A percentile compares a stretch with the other conserved stretches of the same genome.
phyloP scores from a whole-genome alignment of 2,797 vertebrate genomes.

The Protonibea diacanthus region DNA sequence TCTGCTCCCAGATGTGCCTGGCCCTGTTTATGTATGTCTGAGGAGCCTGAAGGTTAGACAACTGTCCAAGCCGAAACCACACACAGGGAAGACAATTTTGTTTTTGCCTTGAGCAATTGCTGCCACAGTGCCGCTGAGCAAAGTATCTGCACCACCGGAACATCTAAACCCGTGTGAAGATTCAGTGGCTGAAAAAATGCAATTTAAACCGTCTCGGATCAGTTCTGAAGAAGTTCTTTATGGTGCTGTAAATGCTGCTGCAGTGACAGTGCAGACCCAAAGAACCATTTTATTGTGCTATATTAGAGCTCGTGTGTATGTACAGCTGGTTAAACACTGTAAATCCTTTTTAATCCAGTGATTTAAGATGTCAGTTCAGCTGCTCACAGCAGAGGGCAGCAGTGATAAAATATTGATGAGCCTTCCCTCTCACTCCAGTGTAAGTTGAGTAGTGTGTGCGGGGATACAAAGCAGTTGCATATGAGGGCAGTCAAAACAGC shows the following conservation, averaged over 20 bases:
- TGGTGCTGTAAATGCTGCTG: constrained; percentile 24
- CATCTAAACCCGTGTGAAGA: background rate
- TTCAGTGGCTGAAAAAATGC: background rate
- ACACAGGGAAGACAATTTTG: background rate
- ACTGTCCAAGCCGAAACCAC: background rate
- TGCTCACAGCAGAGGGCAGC: constrained; percentile 73
- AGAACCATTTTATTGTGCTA: constrained; percentile 51
- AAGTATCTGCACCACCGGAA: background rate
- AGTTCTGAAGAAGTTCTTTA: constrained; percentile 20
- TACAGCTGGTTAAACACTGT: constrained; percentile 15
- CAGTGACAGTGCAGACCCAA: constrained; percentile 7
- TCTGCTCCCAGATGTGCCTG: constrained; percentile 7
- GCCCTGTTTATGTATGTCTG: background rate
- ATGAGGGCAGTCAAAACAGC: background rate
- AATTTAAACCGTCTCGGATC: background rate
- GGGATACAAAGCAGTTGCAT: background rate
- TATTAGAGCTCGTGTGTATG: constrained; percentile 12
- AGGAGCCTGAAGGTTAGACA: constrained; percentile 22
- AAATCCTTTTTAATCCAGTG: constrained; percentile 35
- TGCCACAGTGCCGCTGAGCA: constrained; percentile 2
- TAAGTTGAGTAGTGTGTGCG: background rate
- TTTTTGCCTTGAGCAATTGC: background rate
- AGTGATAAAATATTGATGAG: constrained; percentile 49
- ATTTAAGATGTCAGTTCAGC: constrained; percentile 49
- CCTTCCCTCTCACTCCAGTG: background rate